Evolutionary conservation across 2,888 invertebrate genomes (phyloP).

Genomic region (Ochropleura plecta): DNA sequence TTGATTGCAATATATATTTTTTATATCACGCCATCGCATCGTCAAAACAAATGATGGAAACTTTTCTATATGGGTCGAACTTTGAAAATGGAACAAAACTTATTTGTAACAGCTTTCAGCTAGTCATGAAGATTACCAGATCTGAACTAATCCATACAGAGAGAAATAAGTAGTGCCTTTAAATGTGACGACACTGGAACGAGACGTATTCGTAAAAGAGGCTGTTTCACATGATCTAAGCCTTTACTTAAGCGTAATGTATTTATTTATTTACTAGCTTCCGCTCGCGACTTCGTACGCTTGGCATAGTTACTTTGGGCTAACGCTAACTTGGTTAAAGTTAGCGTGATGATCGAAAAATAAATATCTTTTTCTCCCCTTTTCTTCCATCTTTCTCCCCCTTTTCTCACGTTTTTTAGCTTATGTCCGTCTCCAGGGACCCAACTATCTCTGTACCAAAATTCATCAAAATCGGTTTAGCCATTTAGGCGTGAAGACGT

Average conservation of each 20-base stretch:
- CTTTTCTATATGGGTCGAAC: constrained; percentile 12
- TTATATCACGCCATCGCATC: constrained; percentile 2
- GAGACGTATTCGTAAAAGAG: background rate
- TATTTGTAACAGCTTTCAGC: constrained; percentile 8
- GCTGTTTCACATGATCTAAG: background rate
- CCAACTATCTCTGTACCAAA: too few relatives aligned
- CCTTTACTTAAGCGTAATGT: background rate
- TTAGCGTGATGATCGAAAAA: too few relatives aligned
- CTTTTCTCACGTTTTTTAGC: too few relatives aligned
- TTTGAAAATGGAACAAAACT: constrained; percentile 22
- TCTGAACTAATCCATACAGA: constrained; percentile 22
- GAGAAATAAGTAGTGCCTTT: constrained; percentile 5
- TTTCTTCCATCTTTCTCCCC: too few relatives aligned
- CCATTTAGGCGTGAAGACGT: too few relatives aligned
- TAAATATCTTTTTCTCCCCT: too few relatives aligned
- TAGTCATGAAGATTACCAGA: constrained; percentile 13
- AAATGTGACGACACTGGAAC: constrained; percentile 21
- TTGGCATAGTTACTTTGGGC: too few relatives aligned
- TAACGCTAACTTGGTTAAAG: too few relatives aligned
- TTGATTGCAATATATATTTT: constrained; percentile 30
- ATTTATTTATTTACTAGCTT: too few relatives aligned
- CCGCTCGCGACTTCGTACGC: too few relatives aligned
- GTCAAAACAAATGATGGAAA: constrained; percentile 39
- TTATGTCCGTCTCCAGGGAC: too few relatives aligned
- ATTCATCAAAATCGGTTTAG: too few relatives aligned